A percentile compares a stretch with the other conserved stretches of the same genome.
Evolutionary conservation across 2,888 invertebrate genomes (phyloP).

Genomic region (Melanargia galathea): DNA sequence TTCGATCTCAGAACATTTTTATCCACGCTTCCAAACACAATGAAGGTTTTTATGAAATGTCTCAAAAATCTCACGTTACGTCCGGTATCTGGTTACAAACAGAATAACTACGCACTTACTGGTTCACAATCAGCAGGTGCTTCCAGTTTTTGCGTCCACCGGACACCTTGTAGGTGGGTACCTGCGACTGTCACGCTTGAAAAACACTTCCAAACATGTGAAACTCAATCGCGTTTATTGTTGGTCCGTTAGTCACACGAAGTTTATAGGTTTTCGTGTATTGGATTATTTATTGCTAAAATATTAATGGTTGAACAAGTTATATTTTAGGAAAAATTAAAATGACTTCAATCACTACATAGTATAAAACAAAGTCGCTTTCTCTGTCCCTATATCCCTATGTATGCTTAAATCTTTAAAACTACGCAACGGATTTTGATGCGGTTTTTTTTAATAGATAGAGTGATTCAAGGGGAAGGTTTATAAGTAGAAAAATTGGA

Average conservation of each 20-base stretch:
- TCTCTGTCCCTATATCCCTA: too few relatives aligned
- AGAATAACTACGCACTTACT: constrained; percentile 34
- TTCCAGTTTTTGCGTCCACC: constrained; percentile 34
- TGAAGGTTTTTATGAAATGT: constrained; percentile 30
- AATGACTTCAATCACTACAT: too few relatives aligned
- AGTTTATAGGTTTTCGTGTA: neutral
- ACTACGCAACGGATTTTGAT: too few relatives aligned
- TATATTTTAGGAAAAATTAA: too few relatives aligned
- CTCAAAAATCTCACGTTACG: constrained; percentile 44
- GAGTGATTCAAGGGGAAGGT: too few relatives aligned
- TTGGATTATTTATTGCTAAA: too few relatives aligned
- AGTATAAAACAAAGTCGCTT: too few relatives aligned
- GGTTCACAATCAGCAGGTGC: constrained; percentile 26
- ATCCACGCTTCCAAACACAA: constrained; percentile 12
- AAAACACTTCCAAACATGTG: constrained; percentile 20
- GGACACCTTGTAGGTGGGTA: constrained; percentile 15
- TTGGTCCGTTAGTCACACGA: constrained; percentile 12
- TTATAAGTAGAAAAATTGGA: too few relatives aligned
- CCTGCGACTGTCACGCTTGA: constrained; percentile 30
- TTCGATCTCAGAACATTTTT: neutral
- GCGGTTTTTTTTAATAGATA: too few relatives aligned
- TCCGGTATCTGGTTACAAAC: constrained; percentile 42
- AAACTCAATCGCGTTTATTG: constrained; percentile 25
- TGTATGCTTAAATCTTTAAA: too few relatives aligned
- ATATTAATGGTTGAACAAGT: too few relatives aligned